Conservation (phyloP, 2,888 invertebrate genomes). For the Drosophila paracracens region DNA sequence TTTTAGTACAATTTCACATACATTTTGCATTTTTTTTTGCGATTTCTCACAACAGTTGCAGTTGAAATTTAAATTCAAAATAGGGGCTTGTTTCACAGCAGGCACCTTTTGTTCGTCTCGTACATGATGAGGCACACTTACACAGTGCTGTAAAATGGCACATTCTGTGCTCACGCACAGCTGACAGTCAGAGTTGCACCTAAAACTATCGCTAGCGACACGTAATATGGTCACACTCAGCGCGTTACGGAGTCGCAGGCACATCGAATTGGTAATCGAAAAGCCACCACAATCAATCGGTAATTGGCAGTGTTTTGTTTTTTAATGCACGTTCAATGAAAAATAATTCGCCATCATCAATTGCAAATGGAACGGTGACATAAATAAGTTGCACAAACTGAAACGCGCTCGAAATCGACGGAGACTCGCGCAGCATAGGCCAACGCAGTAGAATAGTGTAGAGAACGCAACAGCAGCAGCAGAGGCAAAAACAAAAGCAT, state of each 20-base stretch:
- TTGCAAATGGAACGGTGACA: slow-evolving; percentile 63
- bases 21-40: neutral
- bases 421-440: slow-evolving; percentile 29
- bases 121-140: neutral
- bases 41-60: neutral
- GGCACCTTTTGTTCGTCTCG: slow-evolving; percentile 5
- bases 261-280: slow-evolving; percentile 17
- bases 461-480: slow-evolving; percentile 31
- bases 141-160: slow-evolving; percentile 4
- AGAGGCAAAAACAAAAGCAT: slow-evolving; percentile 38
- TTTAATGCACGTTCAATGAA: slow-evolving; percentile 55
- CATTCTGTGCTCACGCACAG: slow-evolving; percentile 1
- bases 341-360: slow-evolving; percentile 55
- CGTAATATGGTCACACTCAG: neutral
- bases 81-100: slow-evolving; percentile 23
- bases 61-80: slow-evolving; percentile 23
- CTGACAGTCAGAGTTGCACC: neutral
- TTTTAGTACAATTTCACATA: neutral
- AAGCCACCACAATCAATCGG: slow-evolving; percentile 43
- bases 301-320: slow-evolving; percentile 56
- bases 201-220: neutral
- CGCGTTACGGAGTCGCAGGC: neutral
- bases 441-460: slow-evolving; percentile 49
- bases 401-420: slow-evolving; percentile 48
- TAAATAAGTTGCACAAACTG: slow-evolving; percentile 48